Evolutionary conservation across 2,797 vertebrate genomes (phyloP).

Genomic region (Anomalospiza imberbis): DNA sequence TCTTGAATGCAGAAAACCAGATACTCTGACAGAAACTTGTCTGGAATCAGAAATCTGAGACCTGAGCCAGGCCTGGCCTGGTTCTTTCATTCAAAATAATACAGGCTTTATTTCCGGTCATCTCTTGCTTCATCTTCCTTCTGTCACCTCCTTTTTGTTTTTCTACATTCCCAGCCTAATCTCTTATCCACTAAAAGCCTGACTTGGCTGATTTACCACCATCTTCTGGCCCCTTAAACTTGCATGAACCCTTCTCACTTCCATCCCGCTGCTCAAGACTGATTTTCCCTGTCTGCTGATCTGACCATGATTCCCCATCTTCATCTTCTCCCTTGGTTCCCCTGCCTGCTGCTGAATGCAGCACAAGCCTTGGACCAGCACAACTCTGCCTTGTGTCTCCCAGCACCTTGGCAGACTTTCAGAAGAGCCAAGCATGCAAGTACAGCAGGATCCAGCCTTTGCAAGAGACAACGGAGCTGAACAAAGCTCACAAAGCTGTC

Average conservation of each 20-base stretch:
- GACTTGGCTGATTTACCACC: background rate
- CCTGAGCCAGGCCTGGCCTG: fast-evolving
- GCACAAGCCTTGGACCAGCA: background rate
- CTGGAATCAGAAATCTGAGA: background rate
- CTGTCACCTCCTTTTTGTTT: background rate
- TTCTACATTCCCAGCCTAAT: background rate
- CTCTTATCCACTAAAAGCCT: background rate
- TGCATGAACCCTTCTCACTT: background rate
- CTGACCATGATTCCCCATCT: background rate
- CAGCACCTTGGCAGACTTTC: background rate
- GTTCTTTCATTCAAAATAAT: background rate
- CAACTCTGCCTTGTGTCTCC: background rate
- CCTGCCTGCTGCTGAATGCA: background rate
- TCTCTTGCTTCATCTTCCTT: background rate
- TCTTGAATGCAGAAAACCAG: background rate
- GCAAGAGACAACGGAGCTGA: background rate
- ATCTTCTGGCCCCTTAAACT: background rate
- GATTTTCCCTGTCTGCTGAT: background rate
- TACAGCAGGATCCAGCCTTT: background rate
- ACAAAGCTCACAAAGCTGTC: background rate
- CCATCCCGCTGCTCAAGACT: background rate
- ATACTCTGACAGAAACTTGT: background rate
- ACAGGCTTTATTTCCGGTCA: background rate
- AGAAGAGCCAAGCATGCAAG: background rate
- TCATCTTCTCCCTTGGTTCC: background rate